These are phyloP conservation scores for Dioctria linearis DNA, from an alignment of 2,888 invertebrate species.

Conservation along the genomic window DNA sequence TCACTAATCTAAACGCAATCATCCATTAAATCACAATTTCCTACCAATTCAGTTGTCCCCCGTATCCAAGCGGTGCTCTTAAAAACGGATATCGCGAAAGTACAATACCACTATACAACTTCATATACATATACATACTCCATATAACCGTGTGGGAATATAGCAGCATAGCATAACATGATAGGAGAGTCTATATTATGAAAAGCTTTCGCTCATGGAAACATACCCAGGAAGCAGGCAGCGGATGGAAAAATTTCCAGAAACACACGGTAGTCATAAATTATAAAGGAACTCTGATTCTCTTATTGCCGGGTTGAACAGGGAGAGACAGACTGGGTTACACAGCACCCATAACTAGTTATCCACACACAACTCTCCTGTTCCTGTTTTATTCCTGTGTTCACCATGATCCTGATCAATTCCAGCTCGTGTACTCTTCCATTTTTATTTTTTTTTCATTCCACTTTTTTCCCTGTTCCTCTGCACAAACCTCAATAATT, in stretches of 20 bases:
- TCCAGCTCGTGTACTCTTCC: conserved; percentile 52
- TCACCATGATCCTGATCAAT: conserved; percentile 56
- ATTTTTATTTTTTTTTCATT: conserved; percentile 50
- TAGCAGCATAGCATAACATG: neutral
- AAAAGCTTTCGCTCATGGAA: conserved; percentile 19
- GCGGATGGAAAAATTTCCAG: conserved; percentile 56
- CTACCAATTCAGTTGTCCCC: conserved; percentile 60
- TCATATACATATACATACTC: neutral
- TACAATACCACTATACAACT: conserved; percentile 8
- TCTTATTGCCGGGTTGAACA: conserved; percentile 46
- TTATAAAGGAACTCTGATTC: conserved; percentile 60
- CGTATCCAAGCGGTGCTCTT: conserved; percentile 51
- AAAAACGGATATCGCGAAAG: conserved; percentile 45
- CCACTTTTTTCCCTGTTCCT: conserved; percentile 39
- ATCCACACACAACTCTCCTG: conserved; percentile 31
- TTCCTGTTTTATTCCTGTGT: conserved; percentile 57
- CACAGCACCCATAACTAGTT: conserved; percentile 34
- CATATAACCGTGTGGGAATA: neutral
- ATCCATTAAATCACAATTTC: conserved; percentile 63
- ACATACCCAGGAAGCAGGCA: conserved; percentile 59
- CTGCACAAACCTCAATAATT: conserved; percentile 53
- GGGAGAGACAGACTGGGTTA: conserved; percentile 40
- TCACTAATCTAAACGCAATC: conserved; percentile 62
- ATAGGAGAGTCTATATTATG: conserved; percentile 15
- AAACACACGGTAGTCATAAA: conserved; percentile 61